Evolutionary conservation across 2,113 vertebrate genomes (phyloP), one percentile per base, ranked within the genome.

Genomic region (Strix aluco): DNA sequence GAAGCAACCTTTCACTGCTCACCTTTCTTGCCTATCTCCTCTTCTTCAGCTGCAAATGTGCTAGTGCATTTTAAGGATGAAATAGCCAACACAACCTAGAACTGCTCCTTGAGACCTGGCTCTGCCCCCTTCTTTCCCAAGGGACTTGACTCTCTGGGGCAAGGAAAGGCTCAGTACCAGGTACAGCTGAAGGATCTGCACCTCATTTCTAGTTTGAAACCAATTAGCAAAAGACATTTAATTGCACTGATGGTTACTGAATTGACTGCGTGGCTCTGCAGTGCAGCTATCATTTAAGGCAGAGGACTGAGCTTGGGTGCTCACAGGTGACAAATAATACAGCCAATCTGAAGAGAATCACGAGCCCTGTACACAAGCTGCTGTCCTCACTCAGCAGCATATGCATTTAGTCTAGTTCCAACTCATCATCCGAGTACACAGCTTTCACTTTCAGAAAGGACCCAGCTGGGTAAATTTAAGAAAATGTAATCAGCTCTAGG

Each of bases 341-440:
- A 96, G 90, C 69, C 63, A 47, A 44, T 84, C 66, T 91, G 81
- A 87, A 61, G 66, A 72, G 81, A 92, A 97, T 86, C 63, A 78
- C 36, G 8, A 88, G 69, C 49, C 87, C 67, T 16, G 4, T 10
- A 59, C 30, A 51, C 15, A 38, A 63, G 61, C 52, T 75, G 66
- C 57, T 3, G 2, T 57, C 40, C 66, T 79, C 81, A 81, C 25
- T 13, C 13, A 77, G 83, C 32, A 71, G 42, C 70, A 55, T 34
- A 55, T 0, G 3, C 10, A 26, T 29, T 88, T 34, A 92, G 79
- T 65, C 78, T 61, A 52, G 67, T 42, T 73, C 66, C 81, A 92
- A 7, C 40, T 72, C 77, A 65, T 62, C 42, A 65, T 21, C 70
- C 52, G 3, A 42, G 11, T 8, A 34, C 15, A 63, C 59, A 51